phyloP scores from a whole-genome alignment of 2,888 invertebrate genomes.

The Patella caerulea region DNA sequence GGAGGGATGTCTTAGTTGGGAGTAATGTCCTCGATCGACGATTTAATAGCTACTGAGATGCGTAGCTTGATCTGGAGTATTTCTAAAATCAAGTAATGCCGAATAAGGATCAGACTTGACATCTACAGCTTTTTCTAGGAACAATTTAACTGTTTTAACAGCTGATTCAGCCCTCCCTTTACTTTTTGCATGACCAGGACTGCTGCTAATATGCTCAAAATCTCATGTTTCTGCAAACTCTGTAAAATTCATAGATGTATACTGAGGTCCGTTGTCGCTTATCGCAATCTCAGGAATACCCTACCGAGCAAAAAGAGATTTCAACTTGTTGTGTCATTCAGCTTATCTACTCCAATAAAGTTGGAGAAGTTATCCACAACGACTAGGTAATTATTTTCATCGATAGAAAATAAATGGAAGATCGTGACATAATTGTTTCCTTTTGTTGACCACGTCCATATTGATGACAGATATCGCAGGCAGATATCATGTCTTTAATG shows the following conservation, averaged over 20 bases:
- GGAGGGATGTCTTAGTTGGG: too few relatives aligned
- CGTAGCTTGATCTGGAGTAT: constrained; percentile 16
- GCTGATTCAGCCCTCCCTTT: constrained; percentile 24
- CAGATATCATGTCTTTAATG: too few relatives aligned
- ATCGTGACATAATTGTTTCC: neutral
- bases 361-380: constrained; percentile 18
- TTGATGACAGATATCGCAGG: too few relatives aligned
- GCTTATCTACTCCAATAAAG: constrained; percentile 23
- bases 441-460: too few relatives aligned
- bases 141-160: constrained; percentile 14
- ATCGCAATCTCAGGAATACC: constrained; percentile 23
- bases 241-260: constrained; percentile 17
- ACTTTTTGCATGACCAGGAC: constrained; percentile 21
- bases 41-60: neutral
- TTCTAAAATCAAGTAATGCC: constrained; percentile 7
- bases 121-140: constrained; percentile 17
- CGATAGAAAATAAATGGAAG: constrained; percentile 17
- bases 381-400: constrained; percentile 17
- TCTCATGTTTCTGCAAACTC: constrained; percentile 14
- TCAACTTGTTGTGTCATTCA: constrained; percentile 15
- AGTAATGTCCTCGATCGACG: too few relatives aligned
- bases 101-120: constrained; percentile 13
- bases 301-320: constrained; percentile 26
- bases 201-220: constrained; percentile 9
- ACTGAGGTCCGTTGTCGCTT: constrained; percentile 26